Base-by-base conservation (phyloP, 1,140 invertebrate species). In the Ceratina japonica region DNA sequence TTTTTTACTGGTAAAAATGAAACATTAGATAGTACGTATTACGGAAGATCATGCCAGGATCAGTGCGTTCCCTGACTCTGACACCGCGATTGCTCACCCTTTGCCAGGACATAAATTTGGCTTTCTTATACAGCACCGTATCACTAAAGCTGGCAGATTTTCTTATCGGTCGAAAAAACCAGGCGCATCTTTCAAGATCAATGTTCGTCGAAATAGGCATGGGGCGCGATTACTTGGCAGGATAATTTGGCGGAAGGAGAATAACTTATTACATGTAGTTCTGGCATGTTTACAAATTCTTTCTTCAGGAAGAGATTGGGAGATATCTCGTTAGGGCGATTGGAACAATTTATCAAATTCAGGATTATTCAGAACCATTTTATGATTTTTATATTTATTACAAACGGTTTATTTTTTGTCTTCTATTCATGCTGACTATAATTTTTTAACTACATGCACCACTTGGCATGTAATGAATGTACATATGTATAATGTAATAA, bases 201-300 rank as follows among this genome's bases (percentile, higher is more conserved):
- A 37, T 51, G 56, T 64, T 58, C 49, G 24, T 82, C 75, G 58
- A 74, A 65, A 37, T 75, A 62, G 24, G 7, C n/a, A 61, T 54
- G 65, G 31, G 49, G 65, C 74, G 44, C 13, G 70, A 75, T 75
- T 79, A 64, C 75, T 82, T 83, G 71, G 70, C 75, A 82, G 66
- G 49, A 66, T 72, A 84, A 51, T 54, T 15, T 65, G 44, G 54
- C 70, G 54, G n/a, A 70, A 64, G 64, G 44, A 65, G 1, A 79
- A 44, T 74, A 75, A 75, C 61, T 22, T 54, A 79, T 62, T 68
- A 52, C 15, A 61, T 63, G 77, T 72, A 83, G 77, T 15, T 62
- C 51, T 83, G 75, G 69, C 69, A 31, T 24, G 51, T n/a, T 20
- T 10, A 7, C 54, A 59, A 75, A 59, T 27, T 15, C 7, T 58